Evolutionary conservation across 2,888 invertebrate genomes (phyloP).

Genomic region (Bombylius major): DNA sequence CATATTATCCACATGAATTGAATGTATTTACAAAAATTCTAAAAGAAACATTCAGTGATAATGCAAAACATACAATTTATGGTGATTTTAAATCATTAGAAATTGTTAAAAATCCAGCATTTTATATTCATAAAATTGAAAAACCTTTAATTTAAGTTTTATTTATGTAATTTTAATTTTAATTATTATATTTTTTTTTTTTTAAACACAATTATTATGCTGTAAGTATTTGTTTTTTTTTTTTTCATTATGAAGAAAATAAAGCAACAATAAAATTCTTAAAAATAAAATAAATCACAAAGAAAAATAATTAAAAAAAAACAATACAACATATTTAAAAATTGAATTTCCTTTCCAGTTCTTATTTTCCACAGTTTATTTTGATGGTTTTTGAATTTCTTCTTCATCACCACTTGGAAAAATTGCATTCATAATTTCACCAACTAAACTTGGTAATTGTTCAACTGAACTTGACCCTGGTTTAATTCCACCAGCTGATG

Average conservation of each 20-base stretch:
- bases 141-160: conserved; percentile 33
- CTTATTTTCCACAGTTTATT: too few relatives aligned
- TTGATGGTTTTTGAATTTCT: neutral
- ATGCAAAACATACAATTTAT: conserved; percentile 55
- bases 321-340: too few relatives aligned
- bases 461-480: conserved; percentile 2
- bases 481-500: conserved; percentile 12
- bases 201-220: too few relatives aligned
- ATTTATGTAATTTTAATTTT: too few relatives aligned
- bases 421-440: conserved; percentile 1
- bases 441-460: neutral
- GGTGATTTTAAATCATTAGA: conserved; percentile 68
- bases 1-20: conserved; percentile 76
- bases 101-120: conserved; percentile 54
- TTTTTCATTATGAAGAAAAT: too few relatives aligned
- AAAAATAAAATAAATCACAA: too few relatives aligned
- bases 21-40: conserved; percentile 58
- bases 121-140: conserved; percentile 74
- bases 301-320: too few relatives aligned
- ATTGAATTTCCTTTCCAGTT: too few relatives aligned
- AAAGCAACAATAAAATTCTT: too few relatives aligned
- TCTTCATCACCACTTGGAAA: conserved; percentile 2
- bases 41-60: conserved; percentile 51
- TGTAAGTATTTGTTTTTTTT: too few relatives aligned
- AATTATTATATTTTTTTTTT: too few relatives aligned